Evolutionary conservation across 2,797 vertebrate species (phyloP).

Genomic region (Peromyscus eremicus): DNA sequence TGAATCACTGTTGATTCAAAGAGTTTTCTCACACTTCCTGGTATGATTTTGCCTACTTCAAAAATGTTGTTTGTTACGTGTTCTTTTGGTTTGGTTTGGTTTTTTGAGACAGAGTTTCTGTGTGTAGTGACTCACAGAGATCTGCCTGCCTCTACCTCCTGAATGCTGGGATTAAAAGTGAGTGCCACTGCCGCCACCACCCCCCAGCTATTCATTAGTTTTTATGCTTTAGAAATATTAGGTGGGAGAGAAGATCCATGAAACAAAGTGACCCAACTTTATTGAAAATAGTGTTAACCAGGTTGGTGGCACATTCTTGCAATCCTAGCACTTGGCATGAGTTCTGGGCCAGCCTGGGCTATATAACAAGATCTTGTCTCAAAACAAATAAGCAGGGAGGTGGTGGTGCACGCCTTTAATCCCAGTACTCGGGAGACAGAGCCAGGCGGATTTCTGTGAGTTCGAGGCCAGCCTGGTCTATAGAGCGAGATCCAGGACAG

Average conservation of each 20-base stretch:
- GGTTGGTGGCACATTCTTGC: neutral
- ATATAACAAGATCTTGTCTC: neutral
- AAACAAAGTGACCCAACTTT: neutral
- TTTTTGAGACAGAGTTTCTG: neutral
- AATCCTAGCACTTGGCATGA: neutral
- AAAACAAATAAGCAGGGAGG: neutral
- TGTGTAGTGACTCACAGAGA: neutral
- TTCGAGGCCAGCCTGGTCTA: too few species aligned
- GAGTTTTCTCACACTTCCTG: neutral
- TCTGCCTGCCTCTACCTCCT: neutral
- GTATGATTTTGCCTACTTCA: slow-evolving; percentile 44
- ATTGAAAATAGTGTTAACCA: neutral
- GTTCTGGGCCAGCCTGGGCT: neutral
- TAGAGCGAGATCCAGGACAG: too few species aligned
- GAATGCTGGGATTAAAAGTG: neutral
- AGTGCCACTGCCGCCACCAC: neutral
- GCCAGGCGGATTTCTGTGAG: too few species aligned
- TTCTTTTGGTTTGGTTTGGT: neutral
- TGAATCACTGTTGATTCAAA: slow-evolving; percentile 44
- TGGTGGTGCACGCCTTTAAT: too few species aligned
- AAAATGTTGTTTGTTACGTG: slow-evolving; percentile 1
- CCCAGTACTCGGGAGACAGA: too few species aligned
- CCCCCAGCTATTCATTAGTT: neutral
- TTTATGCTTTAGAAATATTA: slow-evolving; percentile 52
- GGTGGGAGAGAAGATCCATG: neutral